Evolutionary conservation across 2,113 vertebrate genomes (phyloP), one percentile per base, ranked within the genome.

Genomic region (Triplophysa tibetana): DNA sequence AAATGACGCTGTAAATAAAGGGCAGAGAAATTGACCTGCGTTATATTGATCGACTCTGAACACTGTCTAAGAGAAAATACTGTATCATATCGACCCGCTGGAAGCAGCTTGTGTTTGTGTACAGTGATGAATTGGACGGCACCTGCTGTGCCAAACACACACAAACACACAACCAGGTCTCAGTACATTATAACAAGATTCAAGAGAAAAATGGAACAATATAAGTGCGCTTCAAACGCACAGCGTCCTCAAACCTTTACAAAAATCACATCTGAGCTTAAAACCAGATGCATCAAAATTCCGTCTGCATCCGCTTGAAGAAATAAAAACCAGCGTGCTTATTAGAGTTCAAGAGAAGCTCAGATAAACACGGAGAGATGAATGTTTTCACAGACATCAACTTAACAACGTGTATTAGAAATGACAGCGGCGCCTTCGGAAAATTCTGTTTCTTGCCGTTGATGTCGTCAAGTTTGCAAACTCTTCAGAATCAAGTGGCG

Each of bases 71-170:
- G 72, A 62, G 58, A 75, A 73, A 73, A 14, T 48, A 48, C 72
- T 45, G 58, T 61, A 75, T 60, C 29, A 45, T 45, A 74, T 74
- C 54, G 70, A 74, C 29, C 29, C 5, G 21, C 29, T 54, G 24
- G 66, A 79, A 75, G 68, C 62, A 43, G 21, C 17, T 66, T 70
- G 65, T 63, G 66, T 70, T 77, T 54, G 73, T 66, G 70, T 73
- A 26, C 70, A 41, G 66, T 83, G 72, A 83, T 77, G 75, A 81
- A 80, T n/a, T 54, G 56, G 13, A 43, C 7, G 19, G n/a, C 56
- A 62, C 56, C 21, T 63, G n/a, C 63, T 38, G 33, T 38, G 33
- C 33, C 33, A 8, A 38, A 75, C 54, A 65, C 79, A 48, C 38
- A 65, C 79, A 48, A 24, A 69, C 38, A 81, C 68, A 61, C 23